phyloP scores from a whole-genome alignment of 2,888 invertebrate genomes.

The Amblyjoppa fuscipennis region DNA sequence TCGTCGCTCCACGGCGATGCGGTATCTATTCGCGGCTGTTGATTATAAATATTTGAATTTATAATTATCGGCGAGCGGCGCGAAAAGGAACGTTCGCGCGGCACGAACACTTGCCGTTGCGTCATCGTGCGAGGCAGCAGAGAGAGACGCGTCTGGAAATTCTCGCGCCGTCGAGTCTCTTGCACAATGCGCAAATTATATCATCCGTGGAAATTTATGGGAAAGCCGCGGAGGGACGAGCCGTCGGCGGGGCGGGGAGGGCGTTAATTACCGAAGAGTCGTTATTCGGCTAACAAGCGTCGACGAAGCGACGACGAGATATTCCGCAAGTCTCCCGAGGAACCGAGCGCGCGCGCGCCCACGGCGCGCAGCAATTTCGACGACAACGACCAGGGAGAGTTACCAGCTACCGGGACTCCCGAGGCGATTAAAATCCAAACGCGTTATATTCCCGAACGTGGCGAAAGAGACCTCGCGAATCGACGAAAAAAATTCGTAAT shows the following conservation, averaged over 20 bases:
- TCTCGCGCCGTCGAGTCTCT: slow-evolving; percentile 20
- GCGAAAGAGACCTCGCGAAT: slow-evolving; percentile 17
- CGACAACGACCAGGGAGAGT: slow-evolving; percentile 34
- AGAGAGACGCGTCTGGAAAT: slow-evolving; percentile 17
- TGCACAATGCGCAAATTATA: slow-evolving; percentile 67
- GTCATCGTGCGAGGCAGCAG: neutral
- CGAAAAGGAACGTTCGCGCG: slow-evolving; percentile 8
- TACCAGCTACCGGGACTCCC: slow-evolving; percentile 53
- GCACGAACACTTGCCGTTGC: neutral
- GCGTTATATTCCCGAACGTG: slow-evolving; percentile 42
- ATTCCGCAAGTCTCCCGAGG: slow-evolving; percentile 45
- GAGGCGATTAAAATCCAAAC: slow-evolving; percentile 68
- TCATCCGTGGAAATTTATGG: slow-evolving; percentile 66
- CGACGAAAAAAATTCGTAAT: slow-evolving; percentile 14
- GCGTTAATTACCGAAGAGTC: slow-evolving; percentile 73
- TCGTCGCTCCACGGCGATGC: neutral
- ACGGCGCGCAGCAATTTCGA: slow-evolving; percentile 48
- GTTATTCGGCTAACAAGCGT: slow-evolving; percentile 72
- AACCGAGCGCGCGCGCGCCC: slow-evolving; percentile 21
- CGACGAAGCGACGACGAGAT: slow-evolving; percentile 42
- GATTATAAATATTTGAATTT: slow-evolving; percentile 10
- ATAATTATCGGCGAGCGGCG: neutral
- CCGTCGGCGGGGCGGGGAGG: neutral
- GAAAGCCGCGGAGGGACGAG: slow-evolving; percentile 20
- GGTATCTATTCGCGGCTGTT: neutral